Percentiles rank a stretch among this genome's conserved stretches.
These are phyloP conservation scores for Turnix velox DNA, from an alignment of 2,113 vertebrate species.

Conservation along the genomic window DNA sequence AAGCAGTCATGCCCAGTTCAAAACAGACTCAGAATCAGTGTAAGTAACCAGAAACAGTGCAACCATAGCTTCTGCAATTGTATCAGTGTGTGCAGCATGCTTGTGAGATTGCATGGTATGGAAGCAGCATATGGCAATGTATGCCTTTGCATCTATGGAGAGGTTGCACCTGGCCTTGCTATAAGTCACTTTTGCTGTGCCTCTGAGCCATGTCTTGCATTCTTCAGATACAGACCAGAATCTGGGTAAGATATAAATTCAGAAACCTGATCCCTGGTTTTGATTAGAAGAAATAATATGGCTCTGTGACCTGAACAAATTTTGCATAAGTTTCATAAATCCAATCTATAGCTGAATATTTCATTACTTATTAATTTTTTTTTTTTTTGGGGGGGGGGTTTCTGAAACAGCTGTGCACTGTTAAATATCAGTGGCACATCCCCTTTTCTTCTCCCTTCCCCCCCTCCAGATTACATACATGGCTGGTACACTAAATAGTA, in stretches of 20 bases:
- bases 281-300: not conserved
- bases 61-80: not conserved
- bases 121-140: not conserved
- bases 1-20: not conserved
- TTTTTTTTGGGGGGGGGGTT: not conserved
- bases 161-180: not conserved
- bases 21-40: not conserved
- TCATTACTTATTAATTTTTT: not conserved
- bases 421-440: not conserved
- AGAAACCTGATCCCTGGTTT: not conserved
- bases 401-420: not conserved
- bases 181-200: not conserved
- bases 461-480: not conserved
- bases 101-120: not conserved
- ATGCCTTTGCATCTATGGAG: not conserved
- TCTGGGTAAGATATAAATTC: not conserved
- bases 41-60: not conserved
- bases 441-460: not conserved
- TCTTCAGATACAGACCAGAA: not conserved
- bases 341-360: not conserved
- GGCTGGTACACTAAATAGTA: not conserved
- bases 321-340: not conserved
- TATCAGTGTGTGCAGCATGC: not conserved
- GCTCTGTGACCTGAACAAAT: not conserved
- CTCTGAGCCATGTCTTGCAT: not conserved